Conservation (phyloP, 2,113 vertebrate genomes). For the Cottus gobio region DNA sequence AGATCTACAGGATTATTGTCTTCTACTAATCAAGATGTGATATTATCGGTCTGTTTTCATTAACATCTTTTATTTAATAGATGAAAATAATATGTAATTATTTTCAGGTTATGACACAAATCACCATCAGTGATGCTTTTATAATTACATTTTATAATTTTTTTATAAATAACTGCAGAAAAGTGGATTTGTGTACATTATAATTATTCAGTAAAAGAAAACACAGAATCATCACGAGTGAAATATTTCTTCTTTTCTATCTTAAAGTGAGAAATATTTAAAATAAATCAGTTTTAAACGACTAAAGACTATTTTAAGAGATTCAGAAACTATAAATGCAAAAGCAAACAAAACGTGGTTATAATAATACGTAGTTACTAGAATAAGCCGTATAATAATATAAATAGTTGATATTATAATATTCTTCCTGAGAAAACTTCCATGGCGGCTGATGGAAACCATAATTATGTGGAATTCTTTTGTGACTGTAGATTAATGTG, state of each 20-base stretch:
- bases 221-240: too few species aligned
- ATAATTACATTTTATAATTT: too few species aligned
- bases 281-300: too few species aligned
- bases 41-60: not conserved
- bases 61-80: not conserved
- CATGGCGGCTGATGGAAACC: not conserved
- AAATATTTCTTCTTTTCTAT: too few species aligned
- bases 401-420: not conserved
- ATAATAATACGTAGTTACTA: too few species aligned
- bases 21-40: not conserved
- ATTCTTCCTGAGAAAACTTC: not conserved
- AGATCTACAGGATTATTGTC: not conserved
- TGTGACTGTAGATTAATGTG: not conserved
- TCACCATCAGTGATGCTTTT: too few species aligned
- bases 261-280: too few species aligned
- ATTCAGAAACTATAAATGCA: not conserved
- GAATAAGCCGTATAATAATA: too few species aligned
- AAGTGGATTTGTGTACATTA: too few species aligned
- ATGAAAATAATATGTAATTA: not conserved
- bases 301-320: not conserved
- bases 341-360: not conserved
- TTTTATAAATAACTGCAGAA: too few species aligned
- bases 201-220: not conserved
- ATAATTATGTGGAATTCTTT: not conserved
- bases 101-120: not conserved